phyloP scores from a whole-genome alignment of 2,113 vertebrate species.

The Lepidothrix coronata region DNA sequence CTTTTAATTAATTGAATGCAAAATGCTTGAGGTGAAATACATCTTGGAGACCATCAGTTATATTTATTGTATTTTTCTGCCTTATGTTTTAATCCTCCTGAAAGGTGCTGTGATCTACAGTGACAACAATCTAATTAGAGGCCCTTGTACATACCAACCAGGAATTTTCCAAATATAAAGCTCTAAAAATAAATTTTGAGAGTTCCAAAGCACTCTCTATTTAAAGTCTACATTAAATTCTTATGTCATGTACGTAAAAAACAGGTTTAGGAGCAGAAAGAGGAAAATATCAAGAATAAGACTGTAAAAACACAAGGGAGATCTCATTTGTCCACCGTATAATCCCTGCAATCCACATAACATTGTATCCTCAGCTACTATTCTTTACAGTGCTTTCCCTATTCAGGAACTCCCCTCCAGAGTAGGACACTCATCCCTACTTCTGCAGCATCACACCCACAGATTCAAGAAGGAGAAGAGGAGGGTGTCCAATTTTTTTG shows the following conservation, averaged over 20 bases:
- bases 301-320: neutral
- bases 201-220: neutral
- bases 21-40: neutral
- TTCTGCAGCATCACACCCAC: neutral
- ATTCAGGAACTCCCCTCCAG: neutral
- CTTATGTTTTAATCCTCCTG: neutral
- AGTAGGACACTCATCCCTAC: fast-evolving
- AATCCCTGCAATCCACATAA: neutral
- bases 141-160: neutral
- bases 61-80: neutral
- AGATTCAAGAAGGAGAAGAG: neutral
- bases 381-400: neutral
- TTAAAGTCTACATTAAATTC: neutral
- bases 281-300: neutral
- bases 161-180: neutral
- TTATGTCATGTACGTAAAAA: no score
- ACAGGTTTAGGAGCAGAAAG: neutral
- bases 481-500: neutral
- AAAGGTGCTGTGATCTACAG: neutral
- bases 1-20: neutral
- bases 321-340: neutral
- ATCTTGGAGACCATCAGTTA: neutral
- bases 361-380: neutral
- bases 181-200: neutral
- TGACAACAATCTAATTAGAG: neutral